These are phyloP conservation scores for Spodoptera exigua DNA, from an alignment of 2,888 invertebrate species.

Conservation along the genomic window DNA sequence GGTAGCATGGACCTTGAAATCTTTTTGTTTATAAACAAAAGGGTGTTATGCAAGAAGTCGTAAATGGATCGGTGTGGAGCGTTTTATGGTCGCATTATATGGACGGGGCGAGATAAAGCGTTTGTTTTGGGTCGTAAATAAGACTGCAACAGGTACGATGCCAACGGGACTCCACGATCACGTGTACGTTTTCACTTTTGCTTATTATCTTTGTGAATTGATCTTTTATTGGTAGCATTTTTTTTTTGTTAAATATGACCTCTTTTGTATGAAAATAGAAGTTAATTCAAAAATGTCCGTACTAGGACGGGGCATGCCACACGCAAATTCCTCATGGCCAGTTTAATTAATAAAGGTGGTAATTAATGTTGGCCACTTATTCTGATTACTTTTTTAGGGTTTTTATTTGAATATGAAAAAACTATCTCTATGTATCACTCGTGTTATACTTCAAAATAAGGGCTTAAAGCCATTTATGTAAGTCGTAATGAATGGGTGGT, in stretches of 20 bases:
- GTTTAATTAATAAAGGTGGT: conserved; percentile 56
- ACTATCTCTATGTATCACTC: conserved; percentile 50
- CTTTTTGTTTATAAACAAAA: conserved; percentile 88
- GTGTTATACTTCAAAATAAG: conserved; percentile 46
- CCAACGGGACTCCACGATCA: conserved; percentile 85
- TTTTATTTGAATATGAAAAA: conserved; percentile 51
- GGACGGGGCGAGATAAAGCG: conserved; percentile 87
- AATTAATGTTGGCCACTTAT: conserved; percentile 57
- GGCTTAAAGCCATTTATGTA: conserved; percentile 28
- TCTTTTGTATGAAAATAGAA: conserved; percentile 33
- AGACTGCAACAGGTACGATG: conserved; percentile 88
- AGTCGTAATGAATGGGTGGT: conserved; percentile 18
- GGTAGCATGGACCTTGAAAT: conserved; percentile 82
- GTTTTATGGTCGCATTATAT: conserved; percentile 87
- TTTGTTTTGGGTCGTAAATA: conserved; percentile 89
- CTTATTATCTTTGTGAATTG: conserved; percentile 82
- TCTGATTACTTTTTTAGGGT: conserved; percentile 57
- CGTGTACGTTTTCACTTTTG: conserved; percentile 86
- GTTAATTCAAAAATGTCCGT: conserved; percentile 28
- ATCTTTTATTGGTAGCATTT: conserved; percentile 66
- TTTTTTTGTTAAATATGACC: conserved; percentile 33
- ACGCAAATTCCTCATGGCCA: conserved; percentile 52
- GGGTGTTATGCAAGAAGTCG: conserved; percentile 85
- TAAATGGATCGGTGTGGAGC: conserved; percentile 77
- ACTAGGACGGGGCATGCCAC: conserved; percentile 53